Conservation (phyloP, 2,113 vertebrate species). For the Nesoenas mayeri region DNA sequence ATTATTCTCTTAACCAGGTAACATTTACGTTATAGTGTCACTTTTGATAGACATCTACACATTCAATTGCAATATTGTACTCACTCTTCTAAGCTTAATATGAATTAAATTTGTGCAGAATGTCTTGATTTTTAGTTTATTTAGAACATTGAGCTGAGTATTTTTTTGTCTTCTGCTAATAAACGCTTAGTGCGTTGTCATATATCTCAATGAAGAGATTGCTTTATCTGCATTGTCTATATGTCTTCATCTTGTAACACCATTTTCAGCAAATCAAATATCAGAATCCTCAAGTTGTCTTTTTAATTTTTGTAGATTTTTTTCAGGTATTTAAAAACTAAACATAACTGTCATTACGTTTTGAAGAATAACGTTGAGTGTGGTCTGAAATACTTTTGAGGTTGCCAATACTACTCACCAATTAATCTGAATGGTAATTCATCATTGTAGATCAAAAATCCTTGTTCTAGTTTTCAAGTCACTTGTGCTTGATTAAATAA, state of each 20-base stretch:
- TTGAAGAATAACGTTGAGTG: neutral
- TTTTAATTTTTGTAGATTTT: neutral
- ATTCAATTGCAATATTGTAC: neutral
- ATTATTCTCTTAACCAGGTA: constrained; percentile 85
- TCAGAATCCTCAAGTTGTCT: neutral
- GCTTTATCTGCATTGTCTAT: neutral
- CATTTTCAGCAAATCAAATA: neutral
- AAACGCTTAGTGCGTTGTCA: neutral
- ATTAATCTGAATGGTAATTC: neutral
- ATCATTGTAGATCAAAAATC: neutral
- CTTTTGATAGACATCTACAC: neutral
- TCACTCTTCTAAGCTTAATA: neutral
- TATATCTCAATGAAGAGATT: neutral
- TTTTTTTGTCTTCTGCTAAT: neutral
- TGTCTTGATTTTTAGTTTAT: neutral
- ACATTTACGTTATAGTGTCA: neutral
- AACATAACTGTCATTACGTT: neutral
- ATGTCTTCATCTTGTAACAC: neutral
- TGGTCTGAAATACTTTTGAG: neutral
- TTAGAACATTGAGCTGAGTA: neutral
- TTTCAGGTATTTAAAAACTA: neutral
- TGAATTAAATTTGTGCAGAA: neutral
- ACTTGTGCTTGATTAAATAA: neutral
- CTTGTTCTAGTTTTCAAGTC: neutral
- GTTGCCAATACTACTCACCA: neutral